phyloP scores from a whole-genome alignment of 2,888 invertebrate species.

The Geotrupes spiniger region DNA sequence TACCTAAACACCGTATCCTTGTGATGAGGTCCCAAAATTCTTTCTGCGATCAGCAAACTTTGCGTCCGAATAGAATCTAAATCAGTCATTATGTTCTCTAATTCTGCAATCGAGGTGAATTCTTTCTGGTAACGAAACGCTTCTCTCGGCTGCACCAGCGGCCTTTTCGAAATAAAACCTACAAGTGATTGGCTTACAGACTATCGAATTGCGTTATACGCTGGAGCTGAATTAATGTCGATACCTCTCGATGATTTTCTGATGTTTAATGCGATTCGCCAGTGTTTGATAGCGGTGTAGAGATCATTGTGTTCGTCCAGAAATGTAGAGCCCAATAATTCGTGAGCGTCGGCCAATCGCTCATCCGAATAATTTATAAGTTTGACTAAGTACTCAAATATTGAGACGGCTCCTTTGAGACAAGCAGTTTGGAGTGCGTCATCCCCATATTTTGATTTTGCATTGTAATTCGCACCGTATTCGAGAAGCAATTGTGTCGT shows the following conservation, averaged over 20 bases:
- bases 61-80: conserved; percentile 84
- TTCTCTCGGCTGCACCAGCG: conserved; percentile 55
- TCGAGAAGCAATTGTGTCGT: conserved; percentile 78
- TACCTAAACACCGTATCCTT: conserved; percentile 77
- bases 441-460: conserved; percentile 77
- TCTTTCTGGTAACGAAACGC: conserved; percentile 70
- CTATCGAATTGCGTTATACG: conserved; percentile 3
- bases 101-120: conserved; percentile 69
- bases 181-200: conserved; percentile 7
- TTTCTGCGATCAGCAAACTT: conserved; percentile 81
- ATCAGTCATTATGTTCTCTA: conserved; percentile 72
- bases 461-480: conserved; percentile 75
- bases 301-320: conserved; percentile 84
- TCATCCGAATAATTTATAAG: conserved; percentile 62
- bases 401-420: conserved; percentile 71
- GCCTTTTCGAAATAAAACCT: conserved; percentile 52
- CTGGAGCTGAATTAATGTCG: not conserved
- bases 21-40: conserved; percentile 81
- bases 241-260: conserved; percentile 48
- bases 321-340: conserved; percentile 84
- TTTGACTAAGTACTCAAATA: conserved; percentile 68
- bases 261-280: conserved; percentile 76
- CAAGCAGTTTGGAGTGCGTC: conserved; percentile 87
- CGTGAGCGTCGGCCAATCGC: conserved; percentile 80
- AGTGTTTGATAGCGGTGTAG: conserved; percentile 66